These are phyloP conservation scores for Sarcophaga rosellei DNA, from an alignment of 2,888 invertebrate species.

Conservation along the genomic window DNA sequence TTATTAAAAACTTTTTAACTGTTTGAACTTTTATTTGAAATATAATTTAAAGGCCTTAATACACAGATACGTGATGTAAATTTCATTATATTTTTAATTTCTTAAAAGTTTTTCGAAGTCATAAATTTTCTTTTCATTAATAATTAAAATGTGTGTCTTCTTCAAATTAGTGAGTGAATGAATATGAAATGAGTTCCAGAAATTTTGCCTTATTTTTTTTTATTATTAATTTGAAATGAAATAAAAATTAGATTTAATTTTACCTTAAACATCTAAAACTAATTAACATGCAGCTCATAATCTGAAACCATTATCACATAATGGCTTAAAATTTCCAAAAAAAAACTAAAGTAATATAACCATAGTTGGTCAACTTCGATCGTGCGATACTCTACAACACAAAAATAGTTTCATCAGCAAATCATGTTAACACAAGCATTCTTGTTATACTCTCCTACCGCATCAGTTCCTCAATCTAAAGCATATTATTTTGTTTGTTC, in stretches of 20 bases:
- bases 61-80: neutral
- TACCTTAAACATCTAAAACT: neutral
- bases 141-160: neutral
- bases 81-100: neutral
- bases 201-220: neutral
- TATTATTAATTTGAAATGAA: neutral
- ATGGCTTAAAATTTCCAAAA: neutral
- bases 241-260: neutral
- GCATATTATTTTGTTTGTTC: too few species aligned
- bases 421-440: too few species aligned
- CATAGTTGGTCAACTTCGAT: too few species aligned
- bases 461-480: too few species aligned
- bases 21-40: neutral
- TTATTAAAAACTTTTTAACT: too few species aligned
- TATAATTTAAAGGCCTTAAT: neutral
- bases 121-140: neutral
- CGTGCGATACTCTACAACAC: too few species aligned
- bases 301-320: conserved; percentile 1
- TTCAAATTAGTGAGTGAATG: neutral
- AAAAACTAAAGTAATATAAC: neutral
- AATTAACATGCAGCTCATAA: neutral
- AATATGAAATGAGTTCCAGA: neutral
- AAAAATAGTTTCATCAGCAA: too few species aligned
- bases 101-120: neutral
- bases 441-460: too few species aligned